Base-by-base conservation (phyloP, 2,797 vertebrate species). In the Podarcis lilfordi region DNA sequence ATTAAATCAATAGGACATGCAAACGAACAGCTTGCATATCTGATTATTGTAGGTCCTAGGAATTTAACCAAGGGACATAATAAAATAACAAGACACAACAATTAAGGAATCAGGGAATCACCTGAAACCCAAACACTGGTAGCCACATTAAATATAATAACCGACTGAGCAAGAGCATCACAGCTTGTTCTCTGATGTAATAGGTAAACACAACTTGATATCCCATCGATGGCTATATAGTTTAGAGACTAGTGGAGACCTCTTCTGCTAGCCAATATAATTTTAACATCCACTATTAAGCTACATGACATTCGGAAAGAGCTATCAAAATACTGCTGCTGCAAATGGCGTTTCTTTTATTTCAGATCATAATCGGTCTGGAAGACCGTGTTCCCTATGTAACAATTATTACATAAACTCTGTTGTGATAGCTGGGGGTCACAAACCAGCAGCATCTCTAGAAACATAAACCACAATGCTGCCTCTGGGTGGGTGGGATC, bases 1-100 rank as follows among this genome's bases (percentile, higher is more conserved):
- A 97, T 97, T 97, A 97, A 98, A 98, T 98, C 96, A 98, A 98
- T 98, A 97, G 97, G 97, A 98, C 96, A 98, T 95, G 97, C 96
- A 95, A 97, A 96, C 97, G 95, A 96, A 96, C 96, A 96, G 96
- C 96, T 97, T 96, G 96, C 92, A 92, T 85, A 93, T 95, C 95
- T 95, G 96, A 96, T 96, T 93, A 95, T 95, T 92, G 92, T 91
- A 37, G 91, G 93, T 79, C 95, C 92, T 83, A 11, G 7, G 94
- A 96, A 95, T 59, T 93, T 59, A 91, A 95, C 91, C 92, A 9
- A 82, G 92, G 92, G 94, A 94, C 17, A 61, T 82, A 86, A 94
- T 93, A 17, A 35, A 19, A 35, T 32, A 35, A 35, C 72, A 32
- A 35, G 32, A 35, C 35, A 35, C 17, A 35, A 35, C 35, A 35